Evolutionary conservation across 2,797 vertebrate species (phyloP), one percentile per base, ranked within the genome.

Genomic region (Pangasius larnaudii): DNA sequence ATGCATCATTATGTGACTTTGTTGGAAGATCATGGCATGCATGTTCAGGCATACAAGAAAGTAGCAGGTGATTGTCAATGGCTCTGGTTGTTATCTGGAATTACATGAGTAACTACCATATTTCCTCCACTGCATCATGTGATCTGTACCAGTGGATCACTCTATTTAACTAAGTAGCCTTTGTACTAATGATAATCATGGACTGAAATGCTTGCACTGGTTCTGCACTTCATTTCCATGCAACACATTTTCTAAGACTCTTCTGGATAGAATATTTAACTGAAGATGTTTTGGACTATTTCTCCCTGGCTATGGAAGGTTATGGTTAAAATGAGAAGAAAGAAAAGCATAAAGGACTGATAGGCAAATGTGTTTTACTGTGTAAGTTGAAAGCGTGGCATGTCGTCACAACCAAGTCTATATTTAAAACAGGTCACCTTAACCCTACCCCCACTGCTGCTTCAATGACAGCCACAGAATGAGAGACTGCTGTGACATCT

Each of bases 381-480:
- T 10, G 94, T 94, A 95, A 95, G 95, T 95, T 93, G 91, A 94
- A 92, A 94, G 94, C 89, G 85, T 91, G 93, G 94, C 94, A 93
- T 96, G 94, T 96, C 96, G 94, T 96, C 94, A 94, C 95, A 95
- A 95, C 95, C 95, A 94, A 93, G 95, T 96, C 95, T 96, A 95
- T 95, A 96, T 96, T 96, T 96, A 96, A 96, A 96, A 95, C 95
- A 96, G 95, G 95, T 96, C 96, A 96, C 94, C 95, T 95, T 95
- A 95, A 95, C 94, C 94, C 95, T 92, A 91, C 94, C 89, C 89
- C 86, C 92, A 91, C 93, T 91, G 91, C 93, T 92, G 93, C 94
- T 93, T 96, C 94, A 94, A 95, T 95, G 95, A 96, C 95, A 95
- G 94, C 91, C 94, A 93, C 91, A 74, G 81, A 94, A 93, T 84